These are phyloP conservation scores for Squalus acanthias DNA, from an alignment of 2,797 vertebrate species.

Conservation along the genomic window DNA sequence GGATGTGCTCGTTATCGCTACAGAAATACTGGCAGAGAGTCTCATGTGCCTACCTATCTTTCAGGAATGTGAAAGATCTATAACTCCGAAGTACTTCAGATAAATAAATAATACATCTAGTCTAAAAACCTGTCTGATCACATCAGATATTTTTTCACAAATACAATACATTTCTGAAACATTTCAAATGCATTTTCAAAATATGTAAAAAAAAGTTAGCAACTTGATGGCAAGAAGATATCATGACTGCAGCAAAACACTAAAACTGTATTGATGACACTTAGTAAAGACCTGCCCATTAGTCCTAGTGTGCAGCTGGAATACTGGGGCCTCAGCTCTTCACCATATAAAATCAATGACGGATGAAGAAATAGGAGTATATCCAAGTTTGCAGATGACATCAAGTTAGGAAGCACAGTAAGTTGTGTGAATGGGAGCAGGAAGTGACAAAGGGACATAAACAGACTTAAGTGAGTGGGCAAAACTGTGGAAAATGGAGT, in stretches of 20 bases:
- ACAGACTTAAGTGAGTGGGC: not conserved
- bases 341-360: not conserved
- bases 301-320: not conserved
- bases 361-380: no score
- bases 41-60: not conserved
- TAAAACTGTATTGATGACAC: not conserved
- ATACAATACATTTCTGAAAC: not conserved
- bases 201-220: not conserved
- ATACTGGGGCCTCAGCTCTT: not conserved
- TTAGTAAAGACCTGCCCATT: not conserved
- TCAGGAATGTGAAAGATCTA: not conserved
- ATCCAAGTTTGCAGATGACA: not conserved
- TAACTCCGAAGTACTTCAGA: not conserved
- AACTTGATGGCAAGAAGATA: not conserved
- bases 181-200: not conserved
- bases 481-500: not conserved
- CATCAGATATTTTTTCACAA: not conserved
- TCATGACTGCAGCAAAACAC: not conserved
- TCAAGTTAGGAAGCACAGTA: not conserved
- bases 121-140: not conserved
- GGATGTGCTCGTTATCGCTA: not conserved
- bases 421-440: not conserved
- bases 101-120: not conserved
- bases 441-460: not conserved
- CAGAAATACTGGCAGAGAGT: not conserved